Evolutionary conservation across 2,888 invertebrate genomes (phyloP), one percentile per base, ranked within the genome.

Genomic region (Arrhopalites spinosus): DNA sequence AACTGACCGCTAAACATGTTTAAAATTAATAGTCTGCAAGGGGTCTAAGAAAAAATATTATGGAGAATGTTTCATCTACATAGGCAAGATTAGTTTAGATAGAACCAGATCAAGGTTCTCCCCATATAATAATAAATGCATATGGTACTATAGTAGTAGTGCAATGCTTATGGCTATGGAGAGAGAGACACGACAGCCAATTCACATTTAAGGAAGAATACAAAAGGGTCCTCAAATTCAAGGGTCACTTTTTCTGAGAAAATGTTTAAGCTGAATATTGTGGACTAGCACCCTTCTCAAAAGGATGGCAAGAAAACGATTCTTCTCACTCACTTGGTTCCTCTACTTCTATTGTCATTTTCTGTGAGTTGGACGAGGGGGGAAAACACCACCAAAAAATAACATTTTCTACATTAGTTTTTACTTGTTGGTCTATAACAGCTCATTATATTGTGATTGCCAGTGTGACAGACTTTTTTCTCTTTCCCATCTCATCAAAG

Each of bases 231-330:
- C 77, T 74, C 47, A n/a, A n/a, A n/a, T n/a, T n/a, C n/a, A 79
- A 78, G 78, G 79, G 79, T 79, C 79, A 78, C 77, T 78, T 79
- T 79, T 79, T 76, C 79, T 73, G 68, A 77, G 77, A 79, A 77
- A 69, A 74, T 75, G 47, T 73, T 70, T 63, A 70, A 70, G 71
- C 66, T 66, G 47, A 70, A 77, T 70, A 61, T 73, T 76, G 67
- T 36, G 73, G 69, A 68, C 74, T 50, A 73, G 78, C 78, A 78
- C 77, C 78, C 78, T 75, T 78, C 78, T 53, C 73, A 75, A 75
- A 70, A 50, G 69, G 67, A 36, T 69, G 29, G 68, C 61, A 29
- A 61, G 61, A 66, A 66, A 45, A 66, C 70, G 70, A 53, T 70
- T 70, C 66, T 66, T 66, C 66, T 43, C 36, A 36, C 45, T 70